Conservation (phyloP, 2,113 vertebrate genomes). For the Tetrax tetrax region DNA sequence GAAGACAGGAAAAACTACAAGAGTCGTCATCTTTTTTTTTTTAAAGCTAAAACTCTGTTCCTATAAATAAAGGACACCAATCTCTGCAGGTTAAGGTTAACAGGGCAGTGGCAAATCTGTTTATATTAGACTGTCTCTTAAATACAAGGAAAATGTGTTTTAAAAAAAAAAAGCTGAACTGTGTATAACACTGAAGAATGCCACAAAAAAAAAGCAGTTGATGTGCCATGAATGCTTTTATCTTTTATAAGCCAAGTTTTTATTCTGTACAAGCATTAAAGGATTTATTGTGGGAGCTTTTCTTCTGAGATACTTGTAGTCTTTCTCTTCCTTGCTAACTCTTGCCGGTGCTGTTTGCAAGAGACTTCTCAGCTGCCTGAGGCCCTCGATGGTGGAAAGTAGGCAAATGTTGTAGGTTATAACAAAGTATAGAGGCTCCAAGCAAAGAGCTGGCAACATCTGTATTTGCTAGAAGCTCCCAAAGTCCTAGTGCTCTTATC, state of each 20-base stretch:
- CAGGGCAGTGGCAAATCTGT: not conserved
- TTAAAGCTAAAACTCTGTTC: not conserved
- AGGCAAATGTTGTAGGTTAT: not conserved
- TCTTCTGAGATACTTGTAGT: not conserved
- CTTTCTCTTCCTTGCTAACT: not conserved
- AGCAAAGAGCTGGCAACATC: not conserved
- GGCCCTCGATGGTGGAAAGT: not conserved
- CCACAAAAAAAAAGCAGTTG: not conserved
- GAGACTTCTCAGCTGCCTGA: not conserved
- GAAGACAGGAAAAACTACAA: not conserved
- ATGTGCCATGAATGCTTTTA: not conserved
- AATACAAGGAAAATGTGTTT: rapidly evolving
- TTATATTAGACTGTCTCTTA: not conserved
- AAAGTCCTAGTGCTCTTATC: not conserved
- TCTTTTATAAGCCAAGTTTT: not conserved
- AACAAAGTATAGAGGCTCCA: not conserved
- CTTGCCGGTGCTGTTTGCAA: not conserved
- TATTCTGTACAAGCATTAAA: not conserved
- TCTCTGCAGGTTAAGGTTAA: not conserved
- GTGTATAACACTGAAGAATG: not conserved
- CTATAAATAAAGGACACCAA: not conserved
- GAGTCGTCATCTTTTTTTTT: not conserved
- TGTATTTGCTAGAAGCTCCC: not conserved
- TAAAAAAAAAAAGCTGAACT: not conserved
- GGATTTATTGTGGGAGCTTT: not conserved